Evolutionary conservation across 2,113 vertebrate genomes (phyloP).

Genomic region (Platycercus adscitus): DNA sequence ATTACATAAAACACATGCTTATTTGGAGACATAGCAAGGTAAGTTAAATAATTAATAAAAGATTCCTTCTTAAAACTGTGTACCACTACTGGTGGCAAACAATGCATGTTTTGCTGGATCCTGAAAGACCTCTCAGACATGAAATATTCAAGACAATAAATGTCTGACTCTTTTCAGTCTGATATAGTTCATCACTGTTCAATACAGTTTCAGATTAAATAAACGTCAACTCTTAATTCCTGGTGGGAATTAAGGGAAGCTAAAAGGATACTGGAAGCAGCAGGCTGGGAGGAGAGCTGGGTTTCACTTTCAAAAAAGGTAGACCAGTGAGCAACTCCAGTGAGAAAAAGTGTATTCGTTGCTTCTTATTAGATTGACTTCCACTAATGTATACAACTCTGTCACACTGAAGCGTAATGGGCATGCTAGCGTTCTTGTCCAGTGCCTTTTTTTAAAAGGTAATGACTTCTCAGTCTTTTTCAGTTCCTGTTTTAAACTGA

Average conservation of each 20-base stretch:
- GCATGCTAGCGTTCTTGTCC: background rate
- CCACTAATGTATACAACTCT: background rate
- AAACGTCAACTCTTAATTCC: background rate
- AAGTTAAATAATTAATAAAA: background rate
- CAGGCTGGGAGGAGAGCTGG: background rate
- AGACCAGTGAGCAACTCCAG: background rate
- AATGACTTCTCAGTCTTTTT: background rate
- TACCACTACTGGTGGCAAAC: background rate
- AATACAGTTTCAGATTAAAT: background rate
- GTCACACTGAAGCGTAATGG: accelerated
- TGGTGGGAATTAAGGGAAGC: background rate
- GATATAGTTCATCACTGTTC: background rate
- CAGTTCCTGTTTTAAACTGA: background rate
- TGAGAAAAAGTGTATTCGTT: background rate
- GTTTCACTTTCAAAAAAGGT: background rate
- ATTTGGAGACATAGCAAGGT: background rate
- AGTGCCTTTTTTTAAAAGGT: background rate
- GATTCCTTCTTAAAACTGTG: background rate
- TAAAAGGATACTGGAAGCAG: background rate
- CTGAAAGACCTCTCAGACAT: background rate
- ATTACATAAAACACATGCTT: background rate
- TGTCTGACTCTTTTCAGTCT: background rate
- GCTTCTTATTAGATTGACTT: background rate
- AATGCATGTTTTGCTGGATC: background rate
- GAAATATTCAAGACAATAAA: background rate